Percentiles rank a stretch among this genome's conserved stretches.
Conservation (phyloP, 2,888 invertebrate species). For the Cheilosia vulpina region DNA sequence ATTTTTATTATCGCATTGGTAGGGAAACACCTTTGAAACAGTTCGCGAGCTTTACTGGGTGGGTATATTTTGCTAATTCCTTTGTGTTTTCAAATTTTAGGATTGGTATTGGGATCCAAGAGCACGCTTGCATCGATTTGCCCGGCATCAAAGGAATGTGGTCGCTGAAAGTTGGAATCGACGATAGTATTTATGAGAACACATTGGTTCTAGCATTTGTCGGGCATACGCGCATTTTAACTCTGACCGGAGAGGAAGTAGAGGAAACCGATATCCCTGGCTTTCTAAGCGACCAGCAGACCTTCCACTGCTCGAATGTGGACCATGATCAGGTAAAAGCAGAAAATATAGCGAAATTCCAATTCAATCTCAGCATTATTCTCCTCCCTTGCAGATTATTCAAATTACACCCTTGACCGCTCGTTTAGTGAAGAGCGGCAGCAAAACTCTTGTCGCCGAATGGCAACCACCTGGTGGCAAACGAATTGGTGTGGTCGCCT, state of each 20-base stretch:
- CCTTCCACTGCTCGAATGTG: constrained; percentile 97
- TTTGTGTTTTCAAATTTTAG: constrained; percentile 82
- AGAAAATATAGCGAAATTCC: not conserved
- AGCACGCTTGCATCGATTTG: constrained; percentile 98
- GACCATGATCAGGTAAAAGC: constrained; percentile 89
- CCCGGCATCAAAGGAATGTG: constrained; percentile 99
- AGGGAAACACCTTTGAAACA: too few relatives aligned
- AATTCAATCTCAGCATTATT: not conserved
- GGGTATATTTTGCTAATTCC: too few relatives aligned
- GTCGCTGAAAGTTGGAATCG: constrained; percentile 91
- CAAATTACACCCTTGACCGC: constrained; percentile 90
- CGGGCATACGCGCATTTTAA: constrained; percentile 96
- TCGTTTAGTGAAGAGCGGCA: constrained; percentile 88
- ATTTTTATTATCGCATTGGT: too few relatives aligned
- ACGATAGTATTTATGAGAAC: constrained; percentile 89
- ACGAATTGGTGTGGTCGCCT: constrained; percentile 94
- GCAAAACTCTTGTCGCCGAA: constrained; percentile 87
- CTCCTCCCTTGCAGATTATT: constrained; percentile 83
- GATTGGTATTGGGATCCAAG: constrained; percentile 99
- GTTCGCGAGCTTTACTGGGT: too few relatives aligned
- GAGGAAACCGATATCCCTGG: constrained; percentile 98
- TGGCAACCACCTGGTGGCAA: constrained; percentile 90
- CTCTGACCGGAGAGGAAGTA: constrained; percentile 97
- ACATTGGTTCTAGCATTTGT: constrained; percentile 97
- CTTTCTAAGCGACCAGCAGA: constrained; percentile 95